A percentile compares a stretch with the other conserved stretches of the same genome.
Conservation (phyloP, 1,140 invertebrate genomes). For the Zophobas morio region DNA sequence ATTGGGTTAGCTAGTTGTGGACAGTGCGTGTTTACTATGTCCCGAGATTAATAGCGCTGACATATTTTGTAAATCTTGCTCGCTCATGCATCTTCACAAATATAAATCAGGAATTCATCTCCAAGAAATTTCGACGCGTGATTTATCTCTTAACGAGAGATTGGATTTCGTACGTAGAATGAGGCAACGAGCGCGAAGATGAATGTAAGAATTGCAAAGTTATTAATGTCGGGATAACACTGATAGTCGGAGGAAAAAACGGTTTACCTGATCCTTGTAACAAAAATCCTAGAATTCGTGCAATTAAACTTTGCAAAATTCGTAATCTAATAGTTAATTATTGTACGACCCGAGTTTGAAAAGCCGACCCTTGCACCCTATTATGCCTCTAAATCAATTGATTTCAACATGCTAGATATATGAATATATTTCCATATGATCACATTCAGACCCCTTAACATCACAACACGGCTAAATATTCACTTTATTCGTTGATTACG, state of each 20-base stretch:
- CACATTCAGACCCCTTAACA: neutral
- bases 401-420: conserved; percentile 8
- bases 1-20: neutral
- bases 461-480: neutral
- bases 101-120: conserved; percentile 14
- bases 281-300: neutral
- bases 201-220: conserved; percentile 14
- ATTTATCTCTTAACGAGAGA: conserved; percentile 10
- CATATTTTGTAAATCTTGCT: conserved; percentile 5
- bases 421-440: conserved; percentile 27
- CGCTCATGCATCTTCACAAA: conserved; percentile 4
- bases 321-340: conserved; percentile 2
- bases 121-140: neutral
- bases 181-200: neutral
- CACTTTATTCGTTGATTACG: neutral
- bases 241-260: neutral
- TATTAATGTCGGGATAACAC: neutral
- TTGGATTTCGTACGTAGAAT: neutral
- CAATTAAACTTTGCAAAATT: neutral
- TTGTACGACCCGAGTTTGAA: conserved; percentile 1
- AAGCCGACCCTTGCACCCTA: neutral
- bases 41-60: neutral
- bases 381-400: conserved; percentile 18
- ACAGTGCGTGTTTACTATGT: conserved; percentile 4
- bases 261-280: neutral